Evolutionary conservation across 2,888 invertebrate species (phyloP).

Genomic region (Drosophila setosimentum): DNA sequence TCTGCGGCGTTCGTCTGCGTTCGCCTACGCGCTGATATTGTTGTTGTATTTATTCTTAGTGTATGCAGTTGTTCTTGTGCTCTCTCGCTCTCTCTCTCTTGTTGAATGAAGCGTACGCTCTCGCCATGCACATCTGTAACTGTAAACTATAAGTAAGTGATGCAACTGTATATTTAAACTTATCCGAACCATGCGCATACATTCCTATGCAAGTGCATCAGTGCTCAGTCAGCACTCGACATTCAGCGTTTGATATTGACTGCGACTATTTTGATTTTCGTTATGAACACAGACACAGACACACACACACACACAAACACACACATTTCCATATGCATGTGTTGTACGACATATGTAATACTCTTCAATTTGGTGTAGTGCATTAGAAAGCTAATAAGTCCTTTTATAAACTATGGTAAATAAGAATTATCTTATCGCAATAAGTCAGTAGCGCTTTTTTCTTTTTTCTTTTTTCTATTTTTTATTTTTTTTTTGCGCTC

Average conservation of each 20-base stretch:
- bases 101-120: neutral
- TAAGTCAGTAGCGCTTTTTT: neutral
- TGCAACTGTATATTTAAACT: conserved; percentile 36
- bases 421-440: neutral
- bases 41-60: conserved; percentile 13
- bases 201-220: neutral
- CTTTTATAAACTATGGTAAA: neutral
- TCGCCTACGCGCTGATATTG: conserved; percentile 32
- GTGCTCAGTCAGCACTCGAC: too few species aligned
- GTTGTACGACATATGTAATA: neutral
- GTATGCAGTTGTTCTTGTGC: neutral
- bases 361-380: neutral
- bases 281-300: neutral
- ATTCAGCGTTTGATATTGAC: neutral
- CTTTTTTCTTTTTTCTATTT: too few species aligned
- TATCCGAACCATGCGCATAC: neutral
- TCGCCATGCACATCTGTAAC: conserved; percentile 30
- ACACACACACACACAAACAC: neutral
- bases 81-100: neutral
- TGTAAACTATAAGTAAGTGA: conserved; percentile 36
- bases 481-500: neutral
- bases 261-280: neutral
- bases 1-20: conserved; percentile 15
- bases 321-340: neutral
- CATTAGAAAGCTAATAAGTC: neutral